phyloP scores from a whole-genome alignment of 30 jellyfish, hydroid and myxozoan genomes.

The Aurelia aurita region DNA sequence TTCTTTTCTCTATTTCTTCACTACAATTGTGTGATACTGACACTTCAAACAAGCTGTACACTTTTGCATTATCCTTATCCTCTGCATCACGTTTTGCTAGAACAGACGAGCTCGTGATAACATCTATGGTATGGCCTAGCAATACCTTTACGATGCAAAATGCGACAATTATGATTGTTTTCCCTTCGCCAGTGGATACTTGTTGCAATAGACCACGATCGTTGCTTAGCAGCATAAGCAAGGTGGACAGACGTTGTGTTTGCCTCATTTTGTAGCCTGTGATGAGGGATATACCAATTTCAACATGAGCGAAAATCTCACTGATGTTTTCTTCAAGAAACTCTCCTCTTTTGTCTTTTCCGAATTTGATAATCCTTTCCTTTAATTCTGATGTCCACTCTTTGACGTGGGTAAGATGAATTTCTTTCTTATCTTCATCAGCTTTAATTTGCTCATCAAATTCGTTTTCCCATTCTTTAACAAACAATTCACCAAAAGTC shows the following conservation, averaged over 20 bases:
- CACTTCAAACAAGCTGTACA: constrained; percentile 14
- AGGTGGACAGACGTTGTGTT: constrained; percentile 6
- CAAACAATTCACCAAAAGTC: constrained; percentile 7
- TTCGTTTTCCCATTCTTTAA: not conserved
- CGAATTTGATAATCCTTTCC: not conserved
- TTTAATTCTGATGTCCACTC: not conserved
- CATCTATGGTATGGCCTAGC: constrained; percentile 38
- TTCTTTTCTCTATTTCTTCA: not conserved
- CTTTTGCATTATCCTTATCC: not conserved
- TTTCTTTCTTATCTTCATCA: not conserved
- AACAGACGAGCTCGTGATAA: constrained; percentile 45
- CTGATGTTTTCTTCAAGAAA: constrained; percentile 3
- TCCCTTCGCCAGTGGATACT: constrained; percentile 63
- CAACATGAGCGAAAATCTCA: constrained; percentile 13
- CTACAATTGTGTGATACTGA: constrained; percentile 33
- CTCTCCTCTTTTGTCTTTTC: not conserved
- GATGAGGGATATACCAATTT: constrained; percentile 7
- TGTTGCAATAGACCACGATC: constrained; percentile 10
- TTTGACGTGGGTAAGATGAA: not conserved
- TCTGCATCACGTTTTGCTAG: constrained; percentile 51
- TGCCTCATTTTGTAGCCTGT: constrained; percentile 22
- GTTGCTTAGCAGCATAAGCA: not conserved
- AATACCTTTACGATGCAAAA: constrained; percentile 10
- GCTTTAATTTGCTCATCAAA: not conserved
- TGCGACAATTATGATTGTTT: constrained; percentile 36